phyloP scores from a whole-genome alignment of 1,140 invertebrate species.

The Leptinotarsa defecta region DNA sequence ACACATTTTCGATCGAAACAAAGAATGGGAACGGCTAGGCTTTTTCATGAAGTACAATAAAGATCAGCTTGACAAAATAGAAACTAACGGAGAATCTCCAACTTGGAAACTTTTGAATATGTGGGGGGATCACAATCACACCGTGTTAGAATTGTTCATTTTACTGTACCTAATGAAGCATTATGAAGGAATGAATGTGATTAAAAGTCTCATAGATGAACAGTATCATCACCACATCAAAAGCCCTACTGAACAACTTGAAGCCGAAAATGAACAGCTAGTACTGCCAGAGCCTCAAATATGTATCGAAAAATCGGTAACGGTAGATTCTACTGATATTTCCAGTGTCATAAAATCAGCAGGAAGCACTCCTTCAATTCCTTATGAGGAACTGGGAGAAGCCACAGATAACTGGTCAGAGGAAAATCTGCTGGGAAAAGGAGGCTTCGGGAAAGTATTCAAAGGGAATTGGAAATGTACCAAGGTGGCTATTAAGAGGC shows the following conservation, averaged over 20 bases:
- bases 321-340: conserved; percentile 36
- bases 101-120: conserved; percentile 73
- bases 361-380: conserved; percentile 67
- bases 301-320: conserved; percentile 20
- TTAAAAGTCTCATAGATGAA: conserved; percentile 66
- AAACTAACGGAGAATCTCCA: conserved; percentile 65
- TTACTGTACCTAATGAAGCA: conserved; percentile 68
- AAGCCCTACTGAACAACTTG: conserved; percentile 54
- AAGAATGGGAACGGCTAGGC: conserved; percentile 76
- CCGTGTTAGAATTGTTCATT: conserved; percentile 76
- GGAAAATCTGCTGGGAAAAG: conserved; percentile 78
- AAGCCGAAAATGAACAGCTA: conserved; percentile 35
- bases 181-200: conserved; percentile 69
- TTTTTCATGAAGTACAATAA: conserved; percentile 61
- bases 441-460: conserved; percentile 92
- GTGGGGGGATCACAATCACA: conserved; percentile 83
- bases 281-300: conserved; percentile 6
- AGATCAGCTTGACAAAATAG: conserved; percentile 60
- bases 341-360: conserved; percentile 55
- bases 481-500: conserved; percentile 87
- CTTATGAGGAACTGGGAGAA: conserved; percentile 75
- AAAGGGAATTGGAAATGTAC: conserved; percentile 88
- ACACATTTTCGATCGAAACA: conserved; percentile 75
- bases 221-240: conserved; percentile 65
- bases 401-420: conserved; percentile 82